Evolutionary conservation across 2,888 invertebrate genomes (phyloP).

Genomic region (Sesia apiformis): DNA sequence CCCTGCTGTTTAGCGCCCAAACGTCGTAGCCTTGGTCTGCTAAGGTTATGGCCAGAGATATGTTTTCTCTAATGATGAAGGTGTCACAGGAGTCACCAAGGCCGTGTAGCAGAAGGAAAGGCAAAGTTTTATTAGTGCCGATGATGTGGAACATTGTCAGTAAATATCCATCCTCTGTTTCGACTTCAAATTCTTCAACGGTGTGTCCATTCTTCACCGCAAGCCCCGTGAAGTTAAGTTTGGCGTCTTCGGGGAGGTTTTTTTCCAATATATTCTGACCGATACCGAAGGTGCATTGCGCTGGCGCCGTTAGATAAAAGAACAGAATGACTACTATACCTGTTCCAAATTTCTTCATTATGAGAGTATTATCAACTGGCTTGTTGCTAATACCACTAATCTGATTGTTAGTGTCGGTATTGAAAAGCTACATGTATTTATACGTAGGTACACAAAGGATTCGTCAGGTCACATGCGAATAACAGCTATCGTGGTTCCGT

Average conservation of each 20-base stretch:
- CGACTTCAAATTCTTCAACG: neutral
- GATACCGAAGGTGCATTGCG: too few relatives aligned
- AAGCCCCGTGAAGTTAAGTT: neutral
- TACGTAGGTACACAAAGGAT: too few relatives aligned
- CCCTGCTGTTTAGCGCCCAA: constrained; percentile 66
- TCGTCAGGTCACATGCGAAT: too few relatives aligned
- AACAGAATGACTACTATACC: too few relatives aligned
- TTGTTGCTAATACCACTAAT: too few relatives aligned
- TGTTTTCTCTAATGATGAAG: constrained; percentile 39
- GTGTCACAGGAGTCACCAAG: constrained; percentile 37
- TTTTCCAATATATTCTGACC: neutral
- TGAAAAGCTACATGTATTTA: too few relatives aligned
- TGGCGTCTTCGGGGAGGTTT: neutral
- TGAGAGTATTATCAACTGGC: too few relatives aligned
- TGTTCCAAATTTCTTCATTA: too few relatives aligned
- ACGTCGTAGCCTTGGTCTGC: constrained; percentile 72
- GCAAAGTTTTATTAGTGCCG: constrained; percentile 35
- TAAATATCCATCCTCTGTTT: constrained; percentile 33
- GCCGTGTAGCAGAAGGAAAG: constrained; percentile 45
- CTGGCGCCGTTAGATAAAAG: too few relatives aligned
- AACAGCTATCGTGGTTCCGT: too few relatives aligned
- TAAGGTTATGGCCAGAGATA: constrained; percentile 41
- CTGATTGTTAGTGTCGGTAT: too few relatives aligned
- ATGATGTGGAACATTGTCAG: constrained; percentile 30
- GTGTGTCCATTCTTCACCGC: neutral